A percentile compares a stretch with the other conserved stretches of the same genome.
phyloP scores from a whole-genome alignment of 2,113 vertebrate genomes.

The human (Homo sapiens) region GRCh38 chr6:1727501-1728000 shows the following conservation, averaged over 20 bases:
- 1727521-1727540: not conserved
- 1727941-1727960: not conserved
- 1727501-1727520: not conserved
- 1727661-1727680: not conserved
- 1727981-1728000: not conserved
- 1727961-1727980: not conserved
- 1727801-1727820: not conserved
- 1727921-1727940: not conserved
- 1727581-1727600: not conserved
- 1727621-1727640: not conserved
- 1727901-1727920: not conserved
- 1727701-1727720: not conserved
- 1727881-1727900: not conserved
- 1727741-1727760: not conserved
- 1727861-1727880: not conserved
- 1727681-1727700: not conserved
- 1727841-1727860: not conserved
- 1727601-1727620: not conserved
- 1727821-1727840: not conserved
- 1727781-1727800: not conserved
- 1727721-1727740: not conserved
- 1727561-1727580: not conserved
- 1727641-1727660: not conserved
- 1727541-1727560: not conserved
- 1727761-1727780: not conserved